Base-by-base conservation (phyloP, 1,140 invertebrate species). In the Tyrophagus putrescentiae region DNA sequence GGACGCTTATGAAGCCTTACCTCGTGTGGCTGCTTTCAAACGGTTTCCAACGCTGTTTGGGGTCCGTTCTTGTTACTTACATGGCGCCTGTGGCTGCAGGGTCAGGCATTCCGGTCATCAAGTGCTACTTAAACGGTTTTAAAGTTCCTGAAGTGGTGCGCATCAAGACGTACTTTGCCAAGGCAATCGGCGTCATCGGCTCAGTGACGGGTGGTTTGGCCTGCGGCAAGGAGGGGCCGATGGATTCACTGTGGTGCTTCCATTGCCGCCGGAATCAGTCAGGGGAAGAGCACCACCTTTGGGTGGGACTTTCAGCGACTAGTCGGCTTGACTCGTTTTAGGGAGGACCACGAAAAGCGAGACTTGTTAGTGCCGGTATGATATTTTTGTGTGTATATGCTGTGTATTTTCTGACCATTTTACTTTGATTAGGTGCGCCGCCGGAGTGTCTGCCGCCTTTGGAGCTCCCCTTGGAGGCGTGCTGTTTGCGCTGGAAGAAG, bases 161-260 rank as follows among this genome's bases (percentile, higher is more conserved):
- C 42, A 82, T 99, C 50, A 96, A 94, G 72, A 98, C 95, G 0
- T 72, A 98, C 21, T 65, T 90, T 16, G 83, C 90, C 1, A 98
- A 99, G 77, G 81, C 83, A 27, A 72, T 95, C 54, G 94, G 95
- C 18, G 93, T 98, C 9, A 82, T 92, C 18, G 82, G 83, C 45
- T 89, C 92, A 16, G 94, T 98, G 0, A 83, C 90, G 28, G 95
- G 94, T 33, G 95, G 95, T 0, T 72, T 98, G 39, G 90, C 91
- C 57, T 91, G 89, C 62, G 95, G 95, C 68, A 99, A 97, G 78
- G 95, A 98, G 87, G 94, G 94, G 16, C 94, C 94, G 21, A 98
- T 98, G 95, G n/a, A 98, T 98, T 68, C 96, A 99, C 76, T 87
- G 90, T 45, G 96, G 95, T 4, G 86, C 93, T n/a, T 89, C 96